A percentile compares a stretch with the other conserved stretches of the same genome.
These are phyloP conservation scores for Botrylloides violaceus DNA, from an alignment of 23 tunicate genomes.

Conservation along the genomic window DNA sequence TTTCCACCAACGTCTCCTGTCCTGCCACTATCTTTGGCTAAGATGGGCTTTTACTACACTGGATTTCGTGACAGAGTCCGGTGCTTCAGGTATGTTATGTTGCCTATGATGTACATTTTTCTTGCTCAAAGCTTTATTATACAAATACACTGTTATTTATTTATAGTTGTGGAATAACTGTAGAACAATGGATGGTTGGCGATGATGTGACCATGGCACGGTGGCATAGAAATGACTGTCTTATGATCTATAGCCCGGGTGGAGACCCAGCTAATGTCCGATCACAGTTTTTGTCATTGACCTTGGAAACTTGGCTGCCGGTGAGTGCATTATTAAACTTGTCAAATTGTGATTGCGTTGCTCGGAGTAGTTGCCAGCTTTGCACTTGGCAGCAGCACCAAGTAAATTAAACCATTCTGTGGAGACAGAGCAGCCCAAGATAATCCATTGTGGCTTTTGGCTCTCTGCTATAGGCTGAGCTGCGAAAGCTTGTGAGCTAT, in stretches of 20 bases:
- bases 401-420: too few species aligned
- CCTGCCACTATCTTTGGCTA: constrained; percentile 7
- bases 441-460: too few species aligned
- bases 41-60: constrained; percentile 31
- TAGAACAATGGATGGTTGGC: constrained; percentile 24
- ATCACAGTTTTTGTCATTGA: not conserved
- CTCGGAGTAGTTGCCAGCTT: too few species aligned
- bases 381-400: too few species aligned
- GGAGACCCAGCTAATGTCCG: not conserved
- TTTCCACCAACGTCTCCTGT: constrained; percentile 24
- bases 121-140: too few species aligned
- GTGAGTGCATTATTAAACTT: not conserved
- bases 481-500: too few species aligned
- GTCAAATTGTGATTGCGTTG: too few species aligned
- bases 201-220: constrained; percentile 20
- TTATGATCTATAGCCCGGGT: not conserved
- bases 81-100: constrained; percentile 30
- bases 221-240: constrained; percentile 30
- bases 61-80: constrained; percentile 34
- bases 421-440: too few species aligned
- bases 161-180: constrained; percentile 54
- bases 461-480: too few species aligned
- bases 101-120: not conserved
- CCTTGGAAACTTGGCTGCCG: not conserved
- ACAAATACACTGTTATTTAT: too few species aligned